Conservation (phyloP, 2,888 invertebrate genomes). For the Mesopsocus fuscifrons region DNA sequence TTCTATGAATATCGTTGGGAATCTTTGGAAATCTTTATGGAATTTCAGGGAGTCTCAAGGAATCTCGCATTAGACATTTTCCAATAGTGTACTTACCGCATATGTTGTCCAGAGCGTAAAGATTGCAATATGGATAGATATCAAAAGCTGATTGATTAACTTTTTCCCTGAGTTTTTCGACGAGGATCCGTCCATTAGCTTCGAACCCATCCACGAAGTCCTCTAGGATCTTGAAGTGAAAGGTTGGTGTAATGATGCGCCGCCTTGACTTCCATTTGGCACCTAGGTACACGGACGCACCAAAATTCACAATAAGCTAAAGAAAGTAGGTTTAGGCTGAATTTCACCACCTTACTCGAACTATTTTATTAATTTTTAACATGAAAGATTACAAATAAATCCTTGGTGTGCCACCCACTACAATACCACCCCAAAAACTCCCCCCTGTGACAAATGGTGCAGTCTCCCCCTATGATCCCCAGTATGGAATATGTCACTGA, state of each 20-base stretch:
- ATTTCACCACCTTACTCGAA: too few relatives aligned
- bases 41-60: too few relatives aligned
- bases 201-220: slow-evolving; percentile 24
- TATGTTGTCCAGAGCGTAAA: slow-evolving; percentile 17
- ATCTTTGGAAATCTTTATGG: too few relatives aligned
- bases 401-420: not conserved
- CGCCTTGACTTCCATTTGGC: slow-evolving; percentile 27
- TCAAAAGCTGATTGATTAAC: slow-evolving; percentile 15
- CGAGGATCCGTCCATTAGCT: slow-evolving; percentile 23
- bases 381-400: not conserved
- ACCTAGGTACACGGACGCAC: slow-evolving; percentile 22
- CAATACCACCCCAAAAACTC: too few relatives aligned
- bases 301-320: too few relatives aligned
- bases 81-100: too few relatives aligned
- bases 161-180: slow-evolving; percentile 21
- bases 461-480: too few relatives aligned
- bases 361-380: not conserved
- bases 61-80: too few relatives aligned
- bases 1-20: too few relatives aligned
- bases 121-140: slow-evolving; percentile 16
- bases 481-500: too few relatives aligned
- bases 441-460: too few relatives aligned
- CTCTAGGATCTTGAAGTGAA: slow-evolving; percentile 28
- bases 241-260: slow-evolving; percentile 28
- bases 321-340: too few relatives aligned